These are phyloP conservation scores for Galleria mellonella DNA, from an alignment of 1,140 invertebrate genomes.

Conservation along the genomic window DNA sequence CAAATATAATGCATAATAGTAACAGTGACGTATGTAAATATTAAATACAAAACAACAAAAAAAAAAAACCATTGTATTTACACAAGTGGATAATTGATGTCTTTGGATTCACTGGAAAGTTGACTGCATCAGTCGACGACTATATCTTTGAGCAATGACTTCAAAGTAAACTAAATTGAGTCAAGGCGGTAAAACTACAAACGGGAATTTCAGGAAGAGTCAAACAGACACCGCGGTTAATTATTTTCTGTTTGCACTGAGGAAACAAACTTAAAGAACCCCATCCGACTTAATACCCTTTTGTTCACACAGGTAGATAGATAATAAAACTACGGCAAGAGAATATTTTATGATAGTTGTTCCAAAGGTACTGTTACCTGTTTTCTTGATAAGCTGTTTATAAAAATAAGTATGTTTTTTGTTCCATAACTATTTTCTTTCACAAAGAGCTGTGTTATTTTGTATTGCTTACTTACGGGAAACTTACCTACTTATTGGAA, in stretches of 20 bases:
- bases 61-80: no score
- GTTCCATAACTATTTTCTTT: neutral
- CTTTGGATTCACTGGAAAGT: slow-evolving; percentile 1
- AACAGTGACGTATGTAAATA: no score
- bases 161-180: slow-evolving; percentile 24
- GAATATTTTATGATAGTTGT: slow-evolving; percentile 12
- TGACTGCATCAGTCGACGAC: slow-evolving; percentile 1
- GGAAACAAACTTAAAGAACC: slow-evolving; percentile 42
- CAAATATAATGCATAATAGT: no score
- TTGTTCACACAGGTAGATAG: slow-evolving; percentile 22
- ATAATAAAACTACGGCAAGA: slow-evolving; percentile 4
- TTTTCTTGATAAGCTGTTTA: neutral
- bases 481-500: no score
- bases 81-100: slow-evolving; percentile 1
- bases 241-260: slow-evolving; percentile 48
- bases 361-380: slow-evolving; percentile 2
- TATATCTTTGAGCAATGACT: slow-evolving; percentile 12
- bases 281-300: slow-evolving; percentile 32
- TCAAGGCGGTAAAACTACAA: slow-evolving; percentile 18
- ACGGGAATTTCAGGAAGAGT: slow-evolving; percentile 37
- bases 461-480: no score
- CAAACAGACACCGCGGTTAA: slow-evolving; percentile 52
- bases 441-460: neutral
- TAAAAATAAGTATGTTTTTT: neutral
- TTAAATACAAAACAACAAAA: no score